Conservation (phyloP, 2,888 invertebrate genomes). For the Ophion obscuratus region DNA sequence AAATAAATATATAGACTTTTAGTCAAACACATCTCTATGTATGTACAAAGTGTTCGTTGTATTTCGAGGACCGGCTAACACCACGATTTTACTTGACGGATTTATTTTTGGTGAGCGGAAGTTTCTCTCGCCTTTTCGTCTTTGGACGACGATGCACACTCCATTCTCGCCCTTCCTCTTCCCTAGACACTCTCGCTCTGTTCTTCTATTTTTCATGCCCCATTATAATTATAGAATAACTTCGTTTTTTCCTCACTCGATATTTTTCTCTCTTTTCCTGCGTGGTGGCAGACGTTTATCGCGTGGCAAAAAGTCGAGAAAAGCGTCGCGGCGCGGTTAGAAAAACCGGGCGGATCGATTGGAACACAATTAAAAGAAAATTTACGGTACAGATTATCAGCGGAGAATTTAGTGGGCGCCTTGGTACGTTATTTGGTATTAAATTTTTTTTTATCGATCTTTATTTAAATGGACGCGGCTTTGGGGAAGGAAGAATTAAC, state of each 20-base stretch:
- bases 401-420: background rate
- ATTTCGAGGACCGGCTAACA: constrained; percentile 7
- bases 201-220: background rate
- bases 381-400: background rate
- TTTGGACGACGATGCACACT: constrained; percentile 5
- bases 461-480: background rate
- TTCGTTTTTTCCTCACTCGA: constrained; percentile 38
- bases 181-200: background rate
- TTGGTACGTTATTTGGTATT: no score
- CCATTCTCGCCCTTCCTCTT: background rate
- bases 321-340: constrained; percentile 61
- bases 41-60: constrained; percentile 9
- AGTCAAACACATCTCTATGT: background rate
- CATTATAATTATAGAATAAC: constrained; percentile 45
- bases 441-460: background rate
- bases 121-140: constrained; percentile 28
- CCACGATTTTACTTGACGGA: constrained; percentile 22
- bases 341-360: constrained; percentile 31
- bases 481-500: constrained; percentile 18
- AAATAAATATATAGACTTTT: background rate
- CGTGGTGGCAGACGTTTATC: constrained; percentile 19
- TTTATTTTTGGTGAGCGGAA: constrained; percentile 60
- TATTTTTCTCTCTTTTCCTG: constrained; percentile 1
- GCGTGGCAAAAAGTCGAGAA: constrained; percentile 15
- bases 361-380: background rate